Conservation (phyloP, 2,797 vertebrate genomes). For the Lycodopsis pacificus region DNA sequence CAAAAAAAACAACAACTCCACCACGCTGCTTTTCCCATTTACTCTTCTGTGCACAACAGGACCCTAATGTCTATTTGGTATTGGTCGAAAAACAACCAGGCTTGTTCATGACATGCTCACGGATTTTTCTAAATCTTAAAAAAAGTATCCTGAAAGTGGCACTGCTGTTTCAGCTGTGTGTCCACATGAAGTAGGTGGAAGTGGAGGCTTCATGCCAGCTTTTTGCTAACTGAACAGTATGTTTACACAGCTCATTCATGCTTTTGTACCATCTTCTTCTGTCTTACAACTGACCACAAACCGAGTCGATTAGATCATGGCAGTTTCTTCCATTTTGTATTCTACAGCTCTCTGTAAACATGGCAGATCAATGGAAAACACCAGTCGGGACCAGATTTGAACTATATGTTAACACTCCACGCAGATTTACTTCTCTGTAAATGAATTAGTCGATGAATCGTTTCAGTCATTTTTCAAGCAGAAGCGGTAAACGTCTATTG, state of each 20-base stretch:
- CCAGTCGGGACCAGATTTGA: background rate
- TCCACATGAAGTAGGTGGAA: background rate
- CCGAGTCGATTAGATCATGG: too few relatives aligned
- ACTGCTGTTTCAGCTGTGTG: background rate
- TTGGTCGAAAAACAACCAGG: background rate
- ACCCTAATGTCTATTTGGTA: background rate
- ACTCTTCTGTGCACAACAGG: conserved; percentile 1
- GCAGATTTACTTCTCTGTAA: background rate
- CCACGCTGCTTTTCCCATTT: background rate
- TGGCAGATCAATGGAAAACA: background rate
- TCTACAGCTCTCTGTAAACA: background rate
- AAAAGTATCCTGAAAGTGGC: background rate
- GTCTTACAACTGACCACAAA: background rate
- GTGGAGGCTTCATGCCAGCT: background rate
- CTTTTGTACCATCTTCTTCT: background rate
- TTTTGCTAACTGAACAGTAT: background rate
- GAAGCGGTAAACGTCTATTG: background rate
- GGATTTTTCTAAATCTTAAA: background rate
- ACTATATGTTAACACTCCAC: background rate
- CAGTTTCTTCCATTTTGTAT: background rate
- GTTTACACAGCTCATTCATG: background rate
- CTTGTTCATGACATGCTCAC: background rate
- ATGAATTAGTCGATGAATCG: background rate
- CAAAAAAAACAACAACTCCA: background rate
- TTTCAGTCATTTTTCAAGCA: background rate